Base-by-base conservation (phyloP, 2,888 invertebrate genomes). In the Andrena dorsata region DNA sequence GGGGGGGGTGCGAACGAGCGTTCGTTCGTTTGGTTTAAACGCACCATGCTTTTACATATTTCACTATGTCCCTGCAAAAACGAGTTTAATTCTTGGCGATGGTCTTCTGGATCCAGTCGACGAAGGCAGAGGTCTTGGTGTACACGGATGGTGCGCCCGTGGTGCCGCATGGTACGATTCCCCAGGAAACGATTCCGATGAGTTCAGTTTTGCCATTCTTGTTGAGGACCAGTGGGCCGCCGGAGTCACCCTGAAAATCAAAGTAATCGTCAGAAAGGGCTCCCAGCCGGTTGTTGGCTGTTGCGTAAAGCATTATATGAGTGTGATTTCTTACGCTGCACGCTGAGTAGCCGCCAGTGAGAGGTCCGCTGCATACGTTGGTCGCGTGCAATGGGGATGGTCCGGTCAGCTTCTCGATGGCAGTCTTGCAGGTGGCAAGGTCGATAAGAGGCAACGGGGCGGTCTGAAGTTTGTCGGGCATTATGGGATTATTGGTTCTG, bases 311-410 rank as follows among this genome's bases (percentile, higher is more conserved):
- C n/a, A n/a, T 23, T 7, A 47, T 20, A 41, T 5, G 51, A 61
- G 30, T 2, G 23, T 2, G 30, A 32, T 16, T 28, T 49, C 86
- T 84, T 71, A 94, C 93, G 80, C 87, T 91, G 89, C 95, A 95
- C 3, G 95, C 95, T 0, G 94, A 94, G 28, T 90, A 88, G 16
- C 94, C 93, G 61, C 93, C 93, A n/a, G 91, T 86, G 28, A 92
- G 85, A 0, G 95, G 94, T 41, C 94, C 94, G 7, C 94, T 94
- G 90, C 95, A 95, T n/a, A 95, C 82, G 83, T 95, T 95, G 16
- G 91, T 92, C 7, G 82, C 30, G 1, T 87, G 89, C 7, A 85
- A 35, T 3, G 85, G 68, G 26, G 73, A 47, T 53, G 66, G 77
- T 72, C 91, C 91, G 0, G 81, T 79, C 1, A 92, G 23, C 0